Base-by-base conservation (phyloP, 1,140 invertebrate genomes). In the Plutomurus gul region DNA sequence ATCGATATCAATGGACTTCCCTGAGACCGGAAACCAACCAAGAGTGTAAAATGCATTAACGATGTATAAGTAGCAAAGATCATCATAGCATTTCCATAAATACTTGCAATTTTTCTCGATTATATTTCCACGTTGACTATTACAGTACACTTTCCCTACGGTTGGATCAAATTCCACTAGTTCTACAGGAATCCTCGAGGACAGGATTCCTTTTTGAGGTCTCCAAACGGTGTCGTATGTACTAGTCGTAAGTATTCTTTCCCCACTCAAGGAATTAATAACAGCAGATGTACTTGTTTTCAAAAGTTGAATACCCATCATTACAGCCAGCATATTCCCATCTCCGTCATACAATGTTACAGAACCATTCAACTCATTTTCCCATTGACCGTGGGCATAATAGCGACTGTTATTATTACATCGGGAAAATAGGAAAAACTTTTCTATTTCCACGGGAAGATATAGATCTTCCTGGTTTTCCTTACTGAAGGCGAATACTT, bases 371-470 rank as follows among this genome's bases (percentile, higher is more conserved):
- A 30, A 20, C 1, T 3, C 22, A 71, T 47, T 70, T 13, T 46
- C 39, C 20, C 51, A 39, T 6, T 20, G 0, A 0, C 56, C 37
- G 16, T 43, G 30, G 16, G 76, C 56, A 36, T 77, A 77, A 3
- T 71, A 56, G 18, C 7, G 11, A 22, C 11, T 37, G 16, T 7
- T 71, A 0, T 56, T 40, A 1, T 20, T 70, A 40, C 13, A 8
- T 49, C 70, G 33, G 5, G 75, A 56, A 37, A 77, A 56, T 71
- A 70, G 75, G 5, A 75, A 20, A 36, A 81, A 79, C 30, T 76
- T 76, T n/a, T 49, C 70, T 22, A 81, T 74, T 2, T 18, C 40
- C 22, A 81, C 47, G 1, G 80, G 80, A 18, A 81, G 36, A 27
- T 75, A 60, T 2, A 81, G 49, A 13, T 39, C 36, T 43, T 39